These are phyloP conservation scores for Heteronetta atricapilla DNA, from an alignment of 2,113 vertebrate genomes.

Conservation along the genomic window DNA sequence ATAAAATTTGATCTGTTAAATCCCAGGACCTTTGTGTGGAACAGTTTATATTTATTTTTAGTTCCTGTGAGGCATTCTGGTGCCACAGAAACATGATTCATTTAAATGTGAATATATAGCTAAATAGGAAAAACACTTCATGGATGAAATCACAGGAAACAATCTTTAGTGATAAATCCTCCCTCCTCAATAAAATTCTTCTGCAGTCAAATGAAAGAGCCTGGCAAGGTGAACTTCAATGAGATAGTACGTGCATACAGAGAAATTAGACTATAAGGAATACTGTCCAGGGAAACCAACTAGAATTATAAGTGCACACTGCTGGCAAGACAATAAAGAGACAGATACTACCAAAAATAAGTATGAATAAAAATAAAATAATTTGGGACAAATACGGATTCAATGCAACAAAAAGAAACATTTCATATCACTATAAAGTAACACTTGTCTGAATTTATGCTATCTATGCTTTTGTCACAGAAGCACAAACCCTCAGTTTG, in stretches of 20 bases:
- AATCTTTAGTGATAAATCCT: neutral
- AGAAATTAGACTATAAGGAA: neutral
- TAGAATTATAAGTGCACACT: neutral
- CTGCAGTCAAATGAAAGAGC: neutral
- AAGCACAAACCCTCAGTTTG: neutral
- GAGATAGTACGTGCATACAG: neutral
- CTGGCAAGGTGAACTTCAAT: neutral
- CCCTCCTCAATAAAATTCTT: neutral
- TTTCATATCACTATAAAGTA: neutral
- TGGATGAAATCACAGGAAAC: neutral
- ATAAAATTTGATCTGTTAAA: neutral
- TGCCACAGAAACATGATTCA: neutral
- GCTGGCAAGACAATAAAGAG: neutral
- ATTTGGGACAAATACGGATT: neutral
- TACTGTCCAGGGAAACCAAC: neutral
- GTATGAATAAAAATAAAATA: neutral
- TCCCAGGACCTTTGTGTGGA: neutral
- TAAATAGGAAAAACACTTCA: neutral
- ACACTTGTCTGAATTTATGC: neutral
- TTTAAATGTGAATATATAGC: neutral
- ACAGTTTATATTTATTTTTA: neutral
- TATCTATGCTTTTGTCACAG: neutral
- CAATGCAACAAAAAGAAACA: neutral
- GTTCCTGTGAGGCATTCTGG: neutral
- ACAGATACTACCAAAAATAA: neutral